Conservation (phyloP, 1,140 invertebrate species). For the Drosophila busckii region DNA sequence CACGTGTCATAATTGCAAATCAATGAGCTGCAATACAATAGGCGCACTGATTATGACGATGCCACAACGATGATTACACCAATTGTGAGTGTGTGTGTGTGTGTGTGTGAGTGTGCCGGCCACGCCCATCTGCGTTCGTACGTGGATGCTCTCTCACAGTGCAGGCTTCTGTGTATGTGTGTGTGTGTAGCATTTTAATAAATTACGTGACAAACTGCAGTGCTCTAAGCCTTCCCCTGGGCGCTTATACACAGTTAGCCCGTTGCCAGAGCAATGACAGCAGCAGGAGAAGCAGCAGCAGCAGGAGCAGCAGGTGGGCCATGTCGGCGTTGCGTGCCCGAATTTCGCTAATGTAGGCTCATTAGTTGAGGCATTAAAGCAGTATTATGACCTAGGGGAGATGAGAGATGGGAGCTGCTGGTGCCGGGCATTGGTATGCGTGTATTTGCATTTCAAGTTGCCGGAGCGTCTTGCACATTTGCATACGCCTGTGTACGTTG, state of each 20-base stretch:
- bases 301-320: constrained; percentile 53
- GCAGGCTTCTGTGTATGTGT: constrained; percentile 11
- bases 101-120: constrained; percentile 6
- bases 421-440: constrained; percentile 11
- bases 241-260: too few species aligned
- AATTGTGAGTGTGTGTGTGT: constrained; percentile 42
- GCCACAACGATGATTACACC: constrained; percentile 70
- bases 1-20: constrained; percentile 74
- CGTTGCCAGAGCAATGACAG: too few species aligned
- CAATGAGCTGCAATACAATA: constrained; percentile 72
- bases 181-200: constrained; percentile 69
- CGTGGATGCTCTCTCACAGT: constrained; percentile 14
- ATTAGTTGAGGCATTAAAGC: constrained; percentile 71
- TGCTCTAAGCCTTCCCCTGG: constrained; percentile 34
- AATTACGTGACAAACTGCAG: constrained; percentile 76
- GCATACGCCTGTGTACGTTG: constrained; percentile 52
- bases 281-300: not conserved
- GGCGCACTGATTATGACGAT: constrained; percentile 67
- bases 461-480: constrained; percentile 58
- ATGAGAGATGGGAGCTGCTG: not conserved
- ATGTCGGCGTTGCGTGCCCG: constrained; percentile 41
- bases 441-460: constrained; percentile 47
- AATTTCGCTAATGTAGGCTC: constrained; percentile 73
- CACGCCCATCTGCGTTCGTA: constrained; percentile 13
- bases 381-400: constrained; percentile 49